Percentiles rank a stretch among this genome's conserved stretches.
Evolutionary conservation across 2,888 invertebrate genomes (phyloP).

Genomic region (Dryadula phaetusa): DNA sequence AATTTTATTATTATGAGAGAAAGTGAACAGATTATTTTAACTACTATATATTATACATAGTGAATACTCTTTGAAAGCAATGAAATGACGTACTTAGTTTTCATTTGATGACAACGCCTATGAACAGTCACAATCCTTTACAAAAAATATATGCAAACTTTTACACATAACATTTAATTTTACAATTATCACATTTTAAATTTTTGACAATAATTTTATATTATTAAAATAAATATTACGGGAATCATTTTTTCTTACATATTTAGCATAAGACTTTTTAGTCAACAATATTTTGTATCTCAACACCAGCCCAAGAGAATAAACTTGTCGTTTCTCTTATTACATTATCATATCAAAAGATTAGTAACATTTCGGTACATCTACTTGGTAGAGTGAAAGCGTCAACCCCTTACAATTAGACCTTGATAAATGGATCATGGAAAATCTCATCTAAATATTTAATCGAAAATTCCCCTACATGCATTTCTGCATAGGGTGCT

Average conservation of each 20-base stretch:
- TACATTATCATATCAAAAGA: conserved; percentile 81
- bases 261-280: not conserved
- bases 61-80: too few relatives aligned
- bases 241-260: conserved; percentile 11
- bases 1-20: too few relatives aligned
- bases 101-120: too few relatives aligned
- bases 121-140: too few relatives aligned
- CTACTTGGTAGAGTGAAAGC: conserved; percentile 63
- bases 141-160: too few relatives aligned
- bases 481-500: conserved; percentile 46
- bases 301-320: conserved; percentile 27
- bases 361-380: conserved; percentile 64
- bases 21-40: too few relatives aligned
- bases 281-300: conserved; percentile 4
- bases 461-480: conserved; percentile 80
- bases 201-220: too few relatives aligned
- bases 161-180: too few relatives aligned
- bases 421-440: conserved; percentile 81
- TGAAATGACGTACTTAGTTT: too few relatives aligned
- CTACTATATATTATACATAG: too few relatives aligned
- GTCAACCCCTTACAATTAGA: conserved; percentile 77
- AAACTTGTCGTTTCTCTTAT: conserved; percentile 46
- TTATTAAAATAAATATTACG: not conserved
- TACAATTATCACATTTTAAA: too few relatives aligned
- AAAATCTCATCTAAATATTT: conserved; percentile 84